A percentile compares a stretch with the other conserved stretches of the same genome.
These are phyloP conservation scores for Takifugu flavidus DNA, from an alignment of 2,113 vertebrate genomes.

Conservation along the genomic window DNA sequence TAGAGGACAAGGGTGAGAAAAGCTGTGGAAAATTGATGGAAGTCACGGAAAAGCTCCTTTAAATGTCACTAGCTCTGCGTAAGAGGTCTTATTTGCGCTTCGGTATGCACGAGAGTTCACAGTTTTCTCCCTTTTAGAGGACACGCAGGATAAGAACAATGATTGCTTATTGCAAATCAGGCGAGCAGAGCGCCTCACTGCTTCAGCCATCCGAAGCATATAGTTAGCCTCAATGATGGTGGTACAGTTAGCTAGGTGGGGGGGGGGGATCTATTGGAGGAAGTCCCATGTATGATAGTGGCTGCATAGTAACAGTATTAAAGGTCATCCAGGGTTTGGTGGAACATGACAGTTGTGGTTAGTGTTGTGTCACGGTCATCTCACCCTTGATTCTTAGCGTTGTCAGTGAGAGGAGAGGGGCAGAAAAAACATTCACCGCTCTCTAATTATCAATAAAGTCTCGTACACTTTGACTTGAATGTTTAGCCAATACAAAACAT, in stretches of 20 bases:
- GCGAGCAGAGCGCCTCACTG: slow-evolving; percentile 43
- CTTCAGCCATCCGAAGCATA: slow-evolving; percentile 42
- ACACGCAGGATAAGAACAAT: slow-evolving; percentile 42
- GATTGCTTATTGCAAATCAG: slow-evolving; percentile 68
- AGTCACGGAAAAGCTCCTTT: slow-evolving; percentile 37
- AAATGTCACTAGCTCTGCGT: slow-evolving; percentile 28
- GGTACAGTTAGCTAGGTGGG: slow-evolving; percentile 14
- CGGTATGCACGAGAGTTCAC: slow-evolving; percentile 55
- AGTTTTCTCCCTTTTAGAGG: slow-evolving; percentile 65
- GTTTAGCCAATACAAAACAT: slow-evolving; percentile 28
- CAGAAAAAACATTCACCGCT: slow-evolving; percentile 49
- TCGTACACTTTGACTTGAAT: slow-evolving; percentile 60
- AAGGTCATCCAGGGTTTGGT: slow-evolving; percentile 49
- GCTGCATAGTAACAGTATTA: slow-evolving; percentile 67
- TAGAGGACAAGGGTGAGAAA: slow-evolving; percentile 25
- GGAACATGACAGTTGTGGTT: slow-evolving; percentile 10
- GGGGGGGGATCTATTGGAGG: slow-evolving; percentile 21
- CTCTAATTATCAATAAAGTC: slow-evolving; percentile 66
- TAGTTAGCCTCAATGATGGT: slow-evolving; percentile 26
- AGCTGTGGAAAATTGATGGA: slow-evolving; percentile 34
- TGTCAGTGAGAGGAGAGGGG: slow-evolving; percentile 21
- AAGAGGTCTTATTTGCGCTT: slow-evolving; percentile 52
- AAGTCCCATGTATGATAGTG: slow-evolving; percentile 28
- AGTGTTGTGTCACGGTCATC: slow-evolving; percentile 3
- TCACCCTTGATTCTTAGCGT: slow-evolving; percentile 28